phyloP scores from a whole-genome alignment of 2,113 vertebrate genomes.

The Corythaixoides concolor region DNA sequence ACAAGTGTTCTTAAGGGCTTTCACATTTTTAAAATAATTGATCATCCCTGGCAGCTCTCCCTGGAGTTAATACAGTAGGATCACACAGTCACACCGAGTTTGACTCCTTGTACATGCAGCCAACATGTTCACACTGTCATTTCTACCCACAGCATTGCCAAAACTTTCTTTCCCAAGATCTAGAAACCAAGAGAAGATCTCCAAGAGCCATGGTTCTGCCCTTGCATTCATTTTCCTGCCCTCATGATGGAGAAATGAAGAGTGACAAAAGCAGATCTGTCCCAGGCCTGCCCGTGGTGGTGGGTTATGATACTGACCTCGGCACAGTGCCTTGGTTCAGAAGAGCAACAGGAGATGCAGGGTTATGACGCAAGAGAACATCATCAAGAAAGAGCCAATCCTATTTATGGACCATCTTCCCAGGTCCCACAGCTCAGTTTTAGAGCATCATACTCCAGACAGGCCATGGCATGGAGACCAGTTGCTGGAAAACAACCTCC shows the following conservation, averaged over 20 bases:
- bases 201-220: neutral
- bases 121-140: neutral
- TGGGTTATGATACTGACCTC: neutral
- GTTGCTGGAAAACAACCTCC: neutral
- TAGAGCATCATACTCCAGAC: accelerated
- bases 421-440: neutral
- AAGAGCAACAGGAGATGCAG: neutral
- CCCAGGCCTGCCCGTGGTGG: too few species aligned
- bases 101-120: neutral
- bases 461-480: too few species aligned
- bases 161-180: neutral
- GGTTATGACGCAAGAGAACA: neutral
- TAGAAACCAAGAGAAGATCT: neutral
- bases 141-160: neutral
- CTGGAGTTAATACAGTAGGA: neutral
- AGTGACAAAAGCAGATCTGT: neutral
- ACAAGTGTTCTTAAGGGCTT: neutral
- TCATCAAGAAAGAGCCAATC: neutral
- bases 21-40: neutral
- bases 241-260: neutral
- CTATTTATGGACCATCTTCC: neutral
- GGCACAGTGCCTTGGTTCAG: neutral
- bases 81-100: neutral
- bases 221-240: neutral
- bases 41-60: neutral